phyloP scores from a whole-genome alignment of 2,888 invertebrate species.

The Xanthorhoe designata region DNA sequence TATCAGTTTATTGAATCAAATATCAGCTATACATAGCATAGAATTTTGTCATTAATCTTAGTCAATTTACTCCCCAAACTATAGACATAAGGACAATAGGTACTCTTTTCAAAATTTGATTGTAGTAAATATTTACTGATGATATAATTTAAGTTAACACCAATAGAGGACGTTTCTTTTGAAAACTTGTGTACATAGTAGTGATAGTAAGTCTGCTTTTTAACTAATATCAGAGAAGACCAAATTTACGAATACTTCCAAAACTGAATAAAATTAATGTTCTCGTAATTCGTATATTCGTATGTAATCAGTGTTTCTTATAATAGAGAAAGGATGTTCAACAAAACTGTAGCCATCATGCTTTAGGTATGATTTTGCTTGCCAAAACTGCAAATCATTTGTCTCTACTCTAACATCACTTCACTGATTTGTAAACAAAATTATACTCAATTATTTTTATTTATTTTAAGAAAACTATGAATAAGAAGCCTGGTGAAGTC shows the following conservation, averaged over 20 bases:
- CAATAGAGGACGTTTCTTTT: constrained; percentile 44
- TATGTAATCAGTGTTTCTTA: not conserved
- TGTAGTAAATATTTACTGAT: constrained; percentile 5
- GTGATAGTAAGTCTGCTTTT: constrained; percentile 60
- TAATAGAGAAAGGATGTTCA: not conserved
- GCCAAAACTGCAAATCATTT: not conserved
- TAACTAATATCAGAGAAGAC: constrained; percentile 36
- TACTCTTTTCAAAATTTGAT: not conserved
- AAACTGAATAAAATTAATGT: not conserved
- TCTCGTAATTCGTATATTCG: too few relatives aligned
- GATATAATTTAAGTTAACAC: constrained; percentile 40
- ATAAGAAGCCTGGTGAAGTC: constrained; percentile 29
- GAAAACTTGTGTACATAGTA: constrained; percentile 74
- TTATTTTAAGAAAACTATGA: constrained; percentile 49
- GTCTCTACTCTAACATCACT: not conserved
- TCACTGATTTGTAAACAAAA: constrained; percentile 33
- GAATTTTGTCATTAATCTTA: constrained; percentile 67
- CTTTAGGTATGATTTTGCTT: not conserved
- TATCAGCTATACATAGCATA: constrained; percentile 50
- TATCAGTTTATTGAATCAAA: constrained; percentile 22
- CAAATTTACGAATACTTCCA: constrained; percentile 12
- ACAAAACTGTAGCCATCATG: not conserved
- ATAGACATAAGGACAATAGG: constrained; percentile 58
- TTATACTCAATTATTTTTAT: constrained; percentile 51
- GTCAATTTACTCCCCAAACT: constrained; percentile 78